Conservation (phyloP, 2,888 invertebrate genomes). For the Nasonovia ribisnigri region DNA sequence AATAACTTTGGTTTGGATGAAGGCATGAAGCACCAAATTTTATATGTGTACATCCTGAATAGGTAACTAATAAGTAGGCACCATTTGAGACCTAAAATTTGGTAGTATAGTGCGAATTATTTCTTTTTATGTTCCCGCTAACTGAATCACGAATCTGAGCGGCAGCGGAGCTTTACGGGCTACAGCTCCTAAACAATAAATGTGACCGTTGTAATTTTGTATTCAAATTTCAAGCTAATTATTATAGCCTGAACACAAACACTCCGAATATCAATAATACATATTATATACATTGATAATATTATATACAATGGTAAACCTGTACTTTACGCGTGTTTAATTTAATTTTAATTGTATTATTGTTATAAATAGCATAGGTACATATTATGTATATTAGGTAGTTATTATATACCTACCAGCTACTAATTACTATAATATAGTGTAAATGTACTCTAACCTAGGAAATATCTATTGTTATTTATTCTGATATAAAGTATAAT, state of each 20-base stretch:
- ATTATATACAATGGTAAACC: background rate
- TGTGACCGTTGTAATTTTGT: background rate
- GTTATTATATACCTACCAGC: background rate
- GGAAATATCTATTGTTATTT: background rate
- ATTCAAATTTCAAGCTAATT: background rate
- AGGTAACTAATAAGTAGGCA: background rate
- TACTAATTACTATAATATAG: background rate
- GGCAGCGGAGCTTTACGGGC: background rate
- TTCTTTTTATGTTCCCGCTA: background rate
- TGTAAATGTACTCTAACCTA: background rate
- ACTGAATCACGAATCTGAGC: background rate
- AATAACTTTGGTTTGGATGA: background rate
- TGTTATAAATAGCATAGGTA: too few relatives aligned
- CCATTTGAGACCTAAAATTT: background rate
- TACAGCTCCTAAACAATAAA: background rate
- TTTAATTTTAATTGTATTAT: background rate
- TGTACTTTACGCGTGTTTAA: background rate
- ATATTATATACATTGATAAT: background rate
- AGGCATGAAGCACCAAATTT: background rate
- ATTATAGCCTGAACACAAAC: background rate
- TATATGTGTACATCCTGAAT: background rate
- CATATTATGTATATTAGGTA: too few relatives aligned
- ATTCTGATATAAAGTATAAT: background rate
- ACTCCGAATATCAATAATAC: background rate
- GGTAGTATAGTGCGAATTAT: background rate